Evolutionary conservation across 64 coral and sea anemone genomes (phyloP).

Genomic region (Pocillopora verrucosa): DNA sequence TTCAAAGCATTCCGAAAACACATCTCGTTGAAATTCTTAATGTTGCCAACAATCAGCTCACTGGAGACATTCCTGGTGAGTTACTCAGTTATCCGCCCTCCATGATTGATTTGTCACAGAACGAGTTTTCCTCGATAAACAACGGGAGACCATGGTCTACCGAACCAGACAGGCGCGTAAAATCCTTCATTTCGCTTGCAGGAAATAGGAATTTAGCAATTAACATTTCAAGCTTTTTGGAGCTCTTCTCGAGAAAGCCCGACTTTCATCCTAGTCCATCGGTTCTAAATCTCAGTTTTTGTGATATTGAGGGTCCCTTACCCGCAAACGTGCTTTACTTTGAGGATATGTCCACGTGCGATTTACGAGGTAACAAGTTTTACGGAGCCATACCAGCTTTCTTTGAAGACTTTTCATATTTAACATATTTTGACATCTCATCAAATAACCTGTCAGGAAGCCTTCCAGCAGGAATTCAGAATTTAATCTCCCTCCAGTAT

Average conservation of each 20-base stretch:
- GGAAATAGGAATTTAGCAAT: conserved; percentile 51
- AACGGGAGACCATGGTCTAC: conserved; percentile 22
- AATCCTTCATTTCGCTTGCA: conserved; percentile 15
- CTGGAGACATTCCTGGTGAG: conserved; percentile 14
- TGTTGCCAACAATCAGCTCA: conserved; percentile 33
- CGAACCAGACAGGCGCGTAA: background rate
- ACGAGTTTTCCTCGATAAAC: conserved; percentile 30
- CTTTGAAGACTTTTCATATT: conserved; percentile 4
- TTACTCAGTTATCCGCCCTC: background rate
- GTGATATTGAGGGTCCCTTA: conserved; percentile 33
- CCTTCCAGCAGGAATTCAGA: conserved; percentile 37
- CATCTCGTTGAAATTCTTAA: background rate
- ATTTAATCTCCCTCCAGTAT: conserved; percentile 18
- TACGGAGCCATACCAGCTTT: conserved; percentile 19
- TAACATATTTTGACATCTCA: conserved; percentile 31
- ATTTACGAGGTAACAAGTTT: conserved; percentile 46
- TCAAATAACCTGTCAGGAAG: conserved; percentile 29
- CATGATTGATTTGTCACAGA: conserved; percentile 46
- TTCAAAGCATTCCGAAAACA: background rate
- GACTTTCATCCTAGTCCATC: background rate
- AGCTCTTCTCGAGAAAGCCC: background rate
- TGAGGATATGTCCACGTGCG: conserved; percentile 5
- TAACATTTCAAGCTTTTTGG: conserved; percentile 22
- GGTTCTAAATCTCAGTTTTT: conserved; percentile 51
- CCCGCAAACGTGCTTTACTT: conserved; percentile 9